Base-by-base conservation (phyloP, 1,140 invertebrate genomes). In the Halictus rubicundus region DNA sequence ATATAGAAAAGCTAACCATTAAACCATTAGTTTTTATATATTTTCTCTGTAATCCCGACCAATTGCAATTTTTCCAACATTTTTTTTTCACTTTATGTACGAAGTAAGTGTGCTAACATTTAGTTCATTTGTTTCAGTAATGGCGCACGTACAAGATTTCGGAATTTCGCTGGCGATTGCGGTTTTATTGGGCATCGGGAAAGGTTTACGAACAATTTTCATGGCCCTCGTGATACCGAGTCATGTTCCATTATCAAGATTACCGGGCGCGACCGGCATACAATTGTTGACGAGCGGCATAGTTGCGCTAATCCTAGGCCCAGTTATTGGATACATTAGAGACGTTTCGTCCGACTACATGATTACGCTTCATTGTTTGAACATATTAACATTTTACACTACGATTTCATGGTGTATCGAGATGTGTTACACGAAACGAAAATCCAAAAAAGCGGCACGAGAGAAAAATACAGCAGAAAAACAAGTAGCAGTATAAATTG, bases 161-260 rank as follows among this genome's bases (percentile, higher is more conserved):
- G 82, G 69, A 14, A 82, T 93, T 8, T 91, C 93, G 0, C 82
- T 95, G 0, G 59, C 91, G 12, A 90, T 95, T n/a, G 94, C 94
- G 10, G 92, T 94, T 1, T 94, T 95, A 81, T 94, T 96, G 42
- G 95, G 95, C 0, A 93, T 94, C 61, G 95, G 94, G 32, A 96
- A 96, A 91, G 95, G 94, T 0, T 84, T 96, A 7, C 90, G 95
- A 70, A 95, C 95, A 46, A 95, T 96, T 2, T 95, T 95, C 84
- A 95, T 95, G 94, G 94, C 95, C 0, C 88, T 96, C 21, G 94
- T 95, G 8, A 95, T 96, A 76, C 95, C 95, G 21, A 93, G 93
- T 0, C 94, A 95, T 84, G 95, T 96, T 49, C 94, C 95, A 8
- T 84, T 95, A 19, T 93, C 95, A 64, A 93, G 94, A 57, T 86